These are phyloP conservation scores for Drosophila greeni DNA, from an alignment of 2,888 invertebrate species.

Conservation along the genomic window DNA sequence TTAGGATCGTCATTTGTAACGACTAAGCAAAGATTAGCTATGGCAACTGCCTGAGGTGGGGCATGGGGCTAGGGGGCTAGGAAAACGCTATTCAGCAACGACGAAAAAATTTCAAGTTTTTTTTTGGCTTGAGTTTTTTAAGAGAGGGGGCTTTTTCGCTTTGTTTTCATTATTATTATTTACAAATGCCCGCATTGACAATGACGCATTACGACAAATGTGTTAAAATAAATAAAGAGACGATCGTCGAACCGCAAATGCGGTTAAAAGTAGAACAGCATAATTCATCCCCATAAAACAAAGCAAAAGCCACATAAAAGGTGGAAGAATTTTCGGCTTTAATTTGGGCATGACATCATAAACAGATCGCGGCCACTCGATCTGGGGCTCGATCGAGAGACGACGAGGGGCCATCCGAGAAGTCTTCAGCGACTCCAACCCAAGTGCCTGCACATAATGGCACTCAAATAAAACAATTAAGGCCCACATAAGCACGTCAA, in stretches of 20 bases:
- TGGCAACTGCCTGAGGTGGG: slow-evolving; percentile 20
- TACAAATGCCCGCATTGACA: slow-evolving; percentile 57
- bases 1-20: slow-evolving; percentile 34
- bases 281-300: slow-evolving; percentile 31
- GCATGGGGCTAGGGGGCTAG: slow-evolving; percentile 20
- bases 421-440: slow-evolving; percentile 34
- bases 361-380: slow-evolving; percentile 62
- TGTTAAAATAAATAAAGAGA: slow-evolving; percentile 60
- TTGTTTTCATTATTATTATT: slow-evolving; percentile 50
- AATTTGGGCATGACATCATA: slow-evolving; percentile 67
- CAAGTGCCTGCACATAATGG: slow-evolving; percentile 71
- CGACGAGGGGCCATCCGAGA: slow-evolving; percentile 6
- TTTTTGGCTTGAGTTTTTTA: slow-evolving; percentile 16
- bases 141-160: slow-evolving; percentile 12
- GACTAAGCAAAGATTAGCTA: slow-evolving; percentile 37
- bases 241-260: slow-evolving; percentile 59
- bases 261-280: slow-evolving; percentile 66
- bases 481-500: slow-evolving; percentile 69
- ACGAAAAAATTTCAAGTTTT: slow-evolving; percentile 39
- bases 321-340: slow-evolving; percentile 62
- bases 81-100: slow-evolving; percentile 22
- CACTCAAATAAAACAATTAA: slow-evolving; percentile 72
- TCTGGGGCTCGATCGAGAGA: slow-evolving; percentile 29
- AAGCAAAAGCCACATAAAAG: slow-evolving; percentile 35
- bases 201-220: slow-evolving; percentile 64